These are phyloP conservation scores for Tiliacea citrago DNA, from an alignment of 2,888 invertebrate genomes.

Conservation along the genomic window DNA sequence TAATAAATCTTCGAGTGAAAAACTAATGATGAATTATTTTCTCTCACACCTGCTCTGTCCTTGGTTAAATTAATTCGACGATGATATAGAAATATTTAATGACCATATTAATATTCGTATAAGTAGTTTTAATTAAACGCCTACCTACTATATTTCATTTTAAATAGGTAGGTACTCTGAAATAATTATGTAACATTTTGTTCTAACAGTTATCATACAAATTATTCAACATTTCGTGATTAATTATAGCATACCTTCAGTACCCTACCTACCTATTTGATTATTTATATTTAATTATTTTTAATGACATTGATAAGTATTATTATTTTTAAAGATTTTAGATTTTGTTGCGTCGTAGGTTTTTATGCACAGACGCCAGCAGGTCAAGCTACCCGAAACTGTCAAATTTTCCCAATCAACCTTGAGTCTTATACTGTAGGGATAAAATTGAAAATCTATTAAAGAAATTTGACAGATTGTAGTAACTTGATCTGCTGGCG, in stretches of 20 bases:
- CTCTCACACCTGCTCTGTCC: not conserved
- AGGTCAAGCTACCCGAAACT: no score
- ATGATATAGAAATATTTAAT: not conserved
- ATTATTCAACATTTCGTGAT: not conserved
- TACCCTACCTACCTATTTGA: not conserved
- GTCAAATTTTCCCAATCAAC: no score
- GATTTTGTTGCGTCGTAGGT: not conserved
- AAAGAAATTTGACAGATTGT: no score
- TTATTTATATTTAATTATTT: not conserved
- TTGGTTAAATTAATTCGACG: not conserved
- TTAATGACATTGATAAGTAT: not conserved
- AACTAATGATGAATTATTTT: constrained; percentile 1
- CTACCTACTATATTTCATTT: not conserved
- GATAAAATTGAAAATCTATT: no score
- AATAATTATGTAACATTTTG: not conserved
- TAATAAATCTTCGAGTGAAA: constrained; percentile 8
- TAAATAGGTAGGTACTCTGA: not conserved
- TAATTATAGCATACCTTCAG: not conserved
- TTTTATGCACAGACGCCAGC: no score
- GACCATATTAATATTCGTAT: constrained; percentile 7
- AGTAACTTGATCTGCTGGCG: no score
- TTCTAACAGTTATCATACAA: not conserved
- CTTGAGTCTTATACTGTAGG: no score
- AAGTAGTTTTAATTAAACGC: not conserved
- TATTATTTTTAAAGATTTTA: not conserved